Conservation (phyloP, 2,113 vertebrate genomes). For the Nerophis lumbriciformis region DNA sequence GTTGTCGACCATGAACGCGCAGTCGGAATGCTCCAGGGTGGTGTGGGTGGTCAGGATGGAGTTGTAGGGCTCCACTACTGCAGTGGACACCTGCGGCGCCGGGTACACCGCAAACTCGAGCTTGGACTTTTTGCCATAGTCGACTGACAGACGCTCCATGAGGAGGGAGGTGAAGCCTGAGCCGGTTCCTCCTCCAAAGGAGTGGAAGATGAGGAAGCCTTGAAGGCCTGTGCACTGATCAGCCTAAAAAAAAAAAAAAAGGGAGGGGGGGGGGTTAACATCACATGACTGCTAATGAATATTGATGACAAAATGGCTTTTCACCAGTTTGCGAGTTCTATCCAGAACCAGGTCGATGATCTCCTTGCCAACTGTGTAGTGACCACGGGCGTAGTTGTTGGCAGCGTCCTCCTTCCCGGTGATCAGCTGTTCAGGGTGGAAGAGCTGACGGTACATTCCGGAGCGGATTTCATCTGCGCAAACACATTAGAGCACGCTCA, state of each 20-base stretch:
- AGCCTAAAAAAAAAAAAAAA: not conserved
- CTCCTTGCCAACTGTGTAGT: slow-evolving; percentile 60
- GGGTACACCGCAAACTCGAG: slow-evolving; percentile 4
- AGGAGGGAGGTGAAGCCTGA: slow-evolving; percentile 2
- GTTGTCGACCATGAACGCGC: slow-evolving; percentile 4
- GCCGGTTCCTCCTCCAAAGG: slow-evolving; percentile 2
- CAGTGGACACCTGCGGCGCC: not conserved
- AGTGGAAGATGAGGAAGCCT: slow-evolving; percentile 2
- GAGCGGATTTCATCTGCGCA: slow-evolving; percentile 31
- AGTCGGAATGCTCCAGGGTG: not conserved
- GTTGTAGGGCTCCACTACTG: slow-evolving; percentile 1
- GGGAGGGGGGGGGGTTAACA: not conserved
- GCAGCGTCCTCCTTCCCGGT: slow-evolving; percentile 78
- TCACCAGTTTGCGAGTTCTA: slow-evolving; percentile 53
- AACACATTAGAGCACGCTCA: not conserved
- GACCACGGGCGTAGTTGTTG: slow-evolving; percentile 76
- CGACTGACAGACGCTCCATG: slow-evolving; percentile 2
- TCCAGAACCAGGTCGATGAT: slow-evolving; percentile 55
- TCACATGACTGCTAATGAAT: not conserved
- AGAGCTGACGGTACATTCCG: slow-evolving; percentile 74
- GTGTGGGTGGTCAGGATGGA: slow-evolving; percentile 8
- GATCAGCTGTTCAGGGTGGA: slow-evolving; percentile 77
- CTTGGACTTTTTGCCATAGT: slow-evolving; percentile 6
- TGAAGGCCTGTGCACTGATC: slow-evolving; percentile 1
- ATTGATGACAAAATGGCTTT: no score